Conservation (phyloP, 2,797 vertebrate genomes). For the Tenualosa thibaudeaui region DNA sequence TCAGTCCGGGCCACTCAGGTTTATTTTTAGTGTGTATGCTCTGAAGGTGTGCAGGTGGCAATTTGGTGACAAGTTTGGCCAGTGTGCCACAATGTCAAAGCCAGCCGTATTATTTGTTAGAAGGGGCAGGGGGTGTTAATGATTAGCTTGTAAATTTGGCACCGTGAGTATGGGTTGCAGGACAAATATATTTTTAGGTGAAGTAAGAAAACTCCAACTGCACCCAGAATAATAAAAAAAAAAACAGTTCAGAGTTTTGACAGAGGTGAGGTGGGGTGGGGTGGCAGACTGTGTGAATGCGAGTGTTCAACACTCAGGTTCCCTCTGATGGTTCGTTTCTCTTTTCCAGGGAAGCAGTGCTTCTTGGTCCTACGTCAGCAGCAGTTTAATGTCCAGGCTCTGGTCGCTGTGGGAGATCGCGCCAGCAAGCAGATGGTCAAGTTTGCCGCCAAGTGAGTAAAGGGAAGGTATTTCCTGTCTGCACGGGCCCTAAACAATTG, state of each 20-base stretch:
- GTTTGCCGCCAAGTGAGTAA: constrained; percentile 98
- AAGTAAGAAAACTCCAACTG: background rate
- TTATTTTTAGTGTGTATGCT: constrained; percentile 58
- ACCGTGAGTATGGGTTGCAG: background rate
- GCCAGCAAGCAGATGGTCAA: constrained; percentile 99
- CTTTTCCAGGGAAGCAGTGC: constrained; percentile 91
- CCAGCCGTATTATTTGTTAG: background rate
- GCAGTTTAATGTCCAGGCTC: constrained; percentile 95
- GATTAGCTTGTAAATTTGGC: constrained; percentile 6
- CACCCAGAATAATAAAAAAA: constrained; percentile 34
- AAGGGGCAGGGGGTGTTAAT: background rate
- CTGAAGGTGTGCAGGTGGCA: constrained; percentile 48
- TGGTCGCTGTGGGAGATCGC: constrained; percentile 96
- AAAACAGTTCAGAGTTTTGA: background rate
- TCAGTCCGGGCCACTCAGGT: constrained; percentile 31
- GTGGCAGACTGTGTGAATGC: too few relatives aligned
- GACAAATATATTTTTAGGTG: background rate
- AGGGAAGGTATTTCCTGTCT: constrained; percentile 88
- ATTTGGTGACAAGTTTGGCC: constrained; percentile 35
- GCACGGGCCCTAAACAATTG: constrained; percentile 86
- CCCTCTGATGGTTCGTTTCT: constrained; percentile 41
- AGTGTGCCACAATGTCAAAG: background rate
- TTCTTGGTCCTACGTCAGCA: constrained; percentile 98
- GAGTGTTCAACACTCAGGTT: background rate
- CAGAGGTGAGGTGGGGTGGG: background rate